A percentile compares a stretch with the other conserved stretches of the same genome.
These are phyloP conservation scores for Cirrhinus mrigala DNA, from an alignment of 2,797 vertebrate species.

Conservation along the genomic window DNA sequence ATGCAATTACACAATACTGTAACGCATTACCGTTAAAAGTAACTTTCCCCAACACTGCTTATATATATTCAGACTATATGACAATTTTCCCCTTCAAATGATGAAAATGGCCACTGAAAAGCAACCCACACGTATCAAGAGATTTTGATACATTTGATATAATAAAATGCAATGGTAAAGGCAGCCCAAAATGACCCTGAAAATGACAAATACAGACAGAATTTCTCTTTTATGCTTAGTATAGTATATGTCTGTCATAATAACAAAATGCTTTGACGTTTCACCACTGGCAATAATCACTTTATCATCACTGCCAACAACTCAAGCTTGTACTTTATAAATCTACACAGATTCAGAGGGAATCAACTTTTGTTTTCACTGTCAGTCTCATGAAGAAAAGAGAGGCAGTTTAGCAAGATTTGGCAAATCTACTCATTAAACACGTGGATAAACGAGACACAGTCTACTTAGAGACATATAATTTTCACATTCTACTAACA, in stretches of 20 bases:
- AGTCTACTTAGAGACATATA: background rate
- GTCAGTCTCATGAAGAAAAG: background rate
- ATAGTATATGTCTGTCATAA: background rate
- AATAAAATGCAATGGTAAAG: background rate
- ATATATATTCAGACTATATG: background rate
- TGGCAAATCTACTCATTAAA: constrained; percentile 4
- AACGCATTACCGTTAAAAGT: too few species aligned
- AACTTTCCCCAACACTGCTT: background rate
- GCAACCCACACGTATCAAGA: background rate
- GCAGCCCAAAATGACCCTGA: background rate
- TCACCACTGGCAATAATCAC: background rate
- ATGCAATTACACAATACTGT: too few species aligned
- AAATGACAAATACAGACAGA: background rate
- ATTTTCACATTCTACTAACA: constrained; percentile 21
- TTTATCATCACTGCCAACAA: background rate
- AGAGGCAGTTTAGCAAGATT: background rate
- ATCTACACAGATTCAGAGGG: background rate
- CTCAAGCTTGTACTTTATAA: background rate
- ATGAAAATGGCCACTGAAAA: background rate
- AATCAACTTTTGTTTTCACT: background rate
- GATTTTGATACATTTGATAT: background rate
- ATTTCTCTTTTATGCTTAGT: background rate
- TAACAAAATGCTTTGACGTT: background rate
- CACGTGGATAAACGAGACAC: background rate
- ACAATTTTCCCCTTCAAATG: background rate